phyloP scores from a whole-genome alignment of 2,113 vertebrate species.

The Apistogramma diplotaenia region DNA sequence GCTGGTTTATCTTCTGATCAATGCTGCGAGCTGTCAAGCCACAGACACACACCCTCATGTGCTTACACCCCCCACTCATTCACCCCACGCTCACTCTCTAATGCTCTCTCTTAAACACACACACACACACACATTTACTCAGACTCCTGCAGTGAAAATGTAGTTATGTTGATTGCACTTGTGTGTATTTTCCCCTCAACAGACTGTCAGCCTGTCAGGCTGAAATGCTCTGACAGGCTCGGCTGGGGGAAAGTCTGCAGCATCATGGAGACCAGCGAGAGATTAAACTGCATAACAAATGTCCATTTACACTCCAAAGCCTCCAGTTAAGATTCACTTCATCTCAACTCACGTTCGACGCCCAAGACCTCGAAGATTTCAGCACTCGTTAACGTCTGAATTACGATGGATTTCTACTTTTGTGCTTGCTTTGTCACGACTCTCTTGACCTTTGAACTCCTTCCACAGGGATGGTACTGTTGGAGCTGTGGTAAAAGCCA shows the following conservation, averaged over 20 bases:
- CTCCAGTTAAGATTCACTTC: conserved; percentile 4
- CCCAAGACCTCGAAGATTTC: neutral
- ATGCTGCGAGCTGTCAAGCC: neutral
- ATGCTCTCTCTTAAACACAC: neutral
- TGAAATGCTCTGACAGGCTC: conserved; percentile 40
- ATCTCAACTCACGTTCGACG: neutral
- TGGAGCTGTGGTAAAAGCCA: neutral
- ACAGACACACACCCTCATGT: neutral
- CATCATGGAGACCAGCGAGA: conserved; percentile 8
- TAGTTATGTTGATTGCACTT: conserved; percentile 4
- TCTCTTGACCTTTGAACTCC: neutral
- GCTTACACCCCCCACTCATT: neutral
- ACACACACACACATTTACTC: conserved; percentile 10
- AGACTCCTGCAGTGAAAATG: conserved; percentile 20
- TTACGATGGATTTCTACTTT: neutral
- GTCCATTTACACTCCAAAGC: conserved; percentile 35
- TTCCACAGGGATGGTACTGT: neutral
- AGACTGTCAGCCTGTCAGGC: conserved; percentile 13
- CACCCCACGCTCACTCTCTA: neutral
- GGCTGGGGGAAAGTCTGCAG: conserved; percentile 22
- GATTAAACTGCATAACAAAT: conserved; percentile 49
- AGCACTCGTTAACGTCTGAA: neutral
- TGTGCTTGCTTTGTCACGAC: neutral
- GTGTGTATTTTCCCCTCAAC: conserved; percentile 3
- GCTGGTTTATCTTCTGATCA: conserved; percentile 90